Evolutionary conservation across 2,113 vertebrate genomes (phyloP).

Genomic region (Platysteira castanea): DNA sequence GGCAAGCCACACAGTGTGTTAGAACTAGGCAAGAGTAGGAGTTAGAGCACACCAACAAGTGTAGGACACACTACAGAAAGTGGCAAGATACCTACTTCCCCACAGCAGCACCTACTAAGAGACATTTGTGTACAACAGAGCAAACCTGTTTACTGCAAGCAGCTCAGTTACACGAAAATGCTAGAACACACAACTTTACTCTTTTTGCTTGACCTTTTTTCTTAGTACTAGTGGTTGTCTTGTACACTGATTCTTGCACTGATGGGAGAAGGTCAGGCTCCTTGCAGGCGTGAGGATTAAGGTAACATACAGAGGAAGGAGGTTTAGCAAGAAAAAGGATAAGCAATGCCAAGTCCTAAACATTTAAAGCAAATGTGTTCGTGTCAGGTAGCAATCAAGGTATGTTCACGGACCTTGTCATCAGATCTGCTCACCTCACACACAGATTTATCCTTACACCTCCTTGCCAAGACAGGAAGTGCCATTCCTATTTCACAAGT

Average conservation of each 20-base stretch:
- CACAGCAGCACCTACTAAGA: no score
- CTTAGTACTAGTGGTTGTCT: background rate
- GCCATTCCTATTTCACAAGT: background rate
- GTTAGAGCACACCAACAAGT: background rate
- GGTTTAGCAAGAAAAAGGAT: background rate
- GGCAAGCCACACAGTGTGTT: background rate
- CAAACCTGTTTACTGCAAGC: background rate
- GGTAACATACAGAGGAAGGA: background rate
- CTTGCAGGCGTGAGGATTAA: background rate
- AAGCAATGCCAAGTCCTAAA: background rate
- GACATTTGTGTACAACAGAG: background rate
- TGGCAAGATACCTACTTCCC: rapidly evolving
- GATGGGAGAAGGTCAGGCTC: background rate
- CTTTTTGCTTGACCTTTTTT: background rate
- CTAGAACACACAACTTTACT: background rate
- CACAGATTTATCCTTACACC: background rate
- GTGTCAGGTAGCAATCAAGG: background rate
- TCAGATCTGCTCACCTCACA: background rate
- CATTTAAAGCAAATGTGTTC: background rate
- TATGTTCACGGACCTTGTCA: background rate
- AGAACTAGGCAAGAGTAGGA: background rate
- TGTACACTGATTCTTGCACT: background rate
- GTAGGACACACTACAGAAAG: background rate
- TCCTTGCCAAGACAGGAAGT: background rate
- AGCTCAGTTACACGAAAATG: background rate